A percentile compares a stretch with the other conserved stretches of the same genome.
Conservation (phyloP, 2,888 invertebrate species). For the Crematogaster levior region DNA sequence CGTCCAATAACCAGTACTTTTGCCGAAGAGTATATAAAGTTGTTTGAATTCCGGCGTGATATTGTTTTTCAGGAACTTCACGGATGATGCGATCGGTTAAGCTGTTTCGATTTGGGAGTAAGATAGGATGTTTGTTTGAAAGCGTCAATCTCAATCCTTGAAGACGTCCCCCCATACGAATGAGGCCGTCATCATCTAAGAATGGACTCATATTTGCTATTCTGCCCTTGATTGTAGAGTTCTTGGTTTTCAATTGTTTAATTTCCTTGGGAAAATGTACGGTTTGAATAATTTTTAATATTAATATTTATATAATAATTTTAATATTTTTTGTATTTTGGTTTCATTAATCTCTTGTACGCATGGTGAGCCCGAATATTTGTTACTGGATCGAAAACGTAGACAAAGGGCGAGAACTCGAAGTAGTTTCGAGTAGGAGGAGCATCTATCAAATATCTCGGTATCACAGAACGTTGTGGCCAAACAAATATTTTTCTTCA, state of each 20-base stretch:
- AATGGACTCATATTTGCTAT: background rate
- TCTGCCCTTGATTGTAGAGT: rapidly evolving
- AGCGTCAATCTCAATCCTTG: background rate
- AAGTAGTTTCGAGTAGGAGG: background rate
- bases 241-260: background rate
- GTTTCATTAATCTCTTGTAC: background rate
- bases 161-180: background rate
- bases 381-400: background rate
- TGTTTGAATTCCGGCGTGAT: background rate
- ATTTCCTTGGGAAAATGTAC: background rate
- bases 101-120: background rate
- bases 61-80: background rate
- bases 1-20: background rate
- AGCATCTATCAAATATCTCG: background rate
- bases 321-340: background rate
- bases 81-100: background rate
- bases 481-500: background rate
- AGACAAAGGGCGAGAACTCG: background rate
- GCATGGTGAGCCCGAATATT: background rate
- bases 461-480: rapidly evolving
- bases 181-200: background rate
- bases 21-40: background rate
- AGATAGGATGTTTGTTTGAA: background rate
- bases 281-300: background rate
- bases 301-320: too few species aligned